phyloP scores from a whole-genome alignment of 1,140 invertebrate genomes.

The Melanaphis sacchari region DNA sequence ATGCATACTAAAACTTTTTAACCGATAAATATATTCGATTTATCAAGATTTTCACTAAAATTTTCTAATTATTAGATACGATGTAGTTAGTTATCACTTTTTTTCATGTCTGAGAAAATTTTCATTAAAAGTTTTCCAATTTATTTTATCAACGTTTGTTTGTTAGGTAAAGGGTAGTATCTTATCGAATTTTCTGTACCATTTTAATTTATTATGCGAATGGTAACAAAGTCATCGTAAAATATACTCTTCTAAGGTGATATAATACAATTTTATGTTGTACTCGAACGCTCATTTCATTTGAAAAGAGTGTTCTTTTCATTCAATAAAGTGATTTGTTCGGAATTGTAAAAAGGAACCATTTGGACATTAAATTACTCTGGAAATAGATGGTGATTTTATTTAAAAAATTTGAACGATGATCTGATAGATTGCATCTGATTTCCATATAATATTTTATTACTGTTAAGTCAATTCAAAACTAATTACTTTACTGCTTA shows the following conservation, averaged over 20 bases:
- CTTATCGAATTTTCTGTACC: not conserved
- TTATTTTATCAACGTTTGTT: slow-evolving; percentile 22
- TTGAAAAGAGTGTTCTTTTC: not conserved
- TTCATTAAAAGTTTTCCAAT: slow-evolving; percentile 27
- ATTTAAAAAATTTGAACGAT: not conserved
- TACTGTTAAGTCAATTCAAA: not conserved
- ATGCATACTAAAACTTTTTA: not conserved
- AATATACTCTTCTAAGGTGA: not conserved
- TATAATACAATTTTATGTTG: not conserved
- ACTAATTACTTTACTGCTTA: not conserved
- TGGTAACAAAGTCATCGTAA: not conserved
- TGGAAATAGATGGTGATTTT: not conserved
- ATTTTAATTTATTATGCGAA: not conserved
- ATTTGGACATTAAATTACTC: not conserved
- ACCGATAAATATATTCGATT: not conserved
- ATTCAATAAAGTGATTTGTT: not conserved
- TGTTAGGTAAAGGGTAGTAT: not conserved
- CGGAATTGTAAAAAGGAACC: not conserved
- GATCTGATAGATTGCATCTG: not conserved
- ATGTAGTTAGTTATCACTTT: not conserved
- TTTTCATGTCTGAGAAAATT: not conserved
- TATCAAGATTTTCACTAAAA: not conserved
- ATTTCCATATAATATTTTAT: not conserved
- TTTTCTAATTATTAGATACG: not conserved
- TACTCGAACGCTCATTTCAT: not conserved